A percentile compares a stretch with the other conserved stretches of the same genome.
phyloP scores from a whole-genome alignment of 2,113 vertebrate genomes.

The Salvator merianae region DNA sequence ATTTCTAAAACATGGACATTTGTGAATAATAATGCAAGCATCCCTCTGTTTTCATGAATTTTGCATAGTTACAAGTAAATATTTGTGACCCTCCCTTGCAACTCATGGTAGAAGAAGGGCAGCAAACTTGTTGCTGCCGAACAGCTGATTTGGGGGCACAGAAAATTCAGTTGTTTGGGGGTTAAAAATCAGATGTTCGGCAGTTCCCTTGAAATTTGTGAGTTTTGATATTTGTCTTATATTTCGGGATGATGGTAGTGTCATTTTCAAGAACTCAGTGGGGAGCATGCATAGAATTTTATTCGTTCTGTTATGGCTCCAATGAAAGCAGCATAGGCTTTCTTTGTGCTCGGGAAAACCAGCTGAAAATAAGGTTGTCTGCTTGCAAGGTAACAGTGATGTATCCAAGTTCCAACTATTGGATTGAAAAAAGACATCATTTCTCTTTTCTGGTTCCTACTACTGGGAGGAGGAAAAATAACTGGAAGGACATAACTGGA shows the following conservation, averaged over 20 bases:
- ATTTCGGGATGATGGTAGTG: no score
- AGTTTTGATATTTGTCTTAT: no score
- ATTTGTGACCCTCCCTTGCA: no score
- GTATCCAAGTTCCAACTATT: neutral
- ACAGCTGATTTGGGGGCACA: no score
- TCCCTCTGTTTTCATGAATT: no score
- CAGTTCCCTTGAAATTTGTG: no score
- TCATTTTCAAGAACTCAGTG: neutral
- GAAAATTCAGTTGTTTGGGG: no score
- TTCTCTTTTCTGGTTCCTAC: neutral
- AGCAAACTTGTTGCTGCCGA: no score
- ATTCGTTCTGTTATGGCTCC: neutral
- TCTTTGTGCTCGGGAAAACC: neutral
- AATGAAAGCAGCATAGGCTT: neutral
- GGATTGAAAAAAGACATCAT: neutral
- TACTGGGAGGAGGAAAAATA: neutral
- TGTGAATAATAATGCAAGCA: no score
- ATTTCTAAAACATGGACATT: neutral
- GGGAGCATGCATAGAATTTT: neutral
- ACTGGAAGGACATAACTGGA: neutral
- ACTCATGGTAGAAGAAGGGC: no score
- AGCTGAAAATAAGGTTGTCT: neutral
- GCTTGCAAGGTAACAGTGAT: neutral
- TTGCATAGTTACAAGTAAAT: no score
- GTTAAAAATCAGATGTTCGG: no score